These are phyloP conservation scores for Chitala chitala DNA, from an alignment of 2,113 vertebrate genomes.

Conservation along the genomic window DNA sequence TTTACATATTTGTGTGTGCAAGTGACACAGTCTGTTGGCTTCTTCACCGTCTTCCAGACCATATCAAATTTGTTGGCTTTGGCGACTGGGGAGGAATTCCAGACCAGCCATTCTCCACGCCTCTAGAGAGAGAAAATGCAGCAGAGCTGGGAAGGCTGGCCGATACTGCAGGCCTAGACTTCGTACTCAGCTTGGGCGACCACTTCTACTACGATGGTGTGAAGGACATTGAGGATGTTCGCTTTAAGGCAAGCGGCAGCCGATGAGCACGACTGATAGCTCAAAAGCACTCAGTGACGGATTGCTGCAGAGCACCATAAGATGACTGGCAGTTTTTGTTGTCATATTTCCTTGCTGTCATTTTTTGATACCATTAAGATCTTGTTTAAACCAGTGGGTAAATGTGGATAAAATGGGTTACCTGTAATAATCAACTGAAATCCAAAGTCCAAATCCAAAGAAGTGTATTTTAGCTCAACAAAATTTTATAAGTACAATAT, in stretches of 20 bases:
- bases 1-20: too few species aligned
- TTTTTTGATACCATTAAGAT: neutral
- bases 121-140: constrained; percentile 45
- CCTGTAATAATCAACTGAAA: neutral
- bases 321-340: too few species aligned
- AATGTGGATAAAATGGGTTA: neutral
- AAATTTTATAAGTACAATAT: neutral
- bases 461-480: constrained; percentile 2
- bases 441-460: too few species aligned
- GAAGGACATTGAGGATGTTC: constrained; percentile 46
- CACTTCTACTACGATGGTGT: constrained; percentile 58
- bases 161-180: constrained; percentile 43
- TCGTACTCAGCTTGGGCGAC: constrained; percentile 59
- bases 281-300: too few species aligned
- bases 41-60: constrained; percentile 31
- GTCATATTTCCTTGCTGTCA: neutral
- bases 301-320: too few species aligned
- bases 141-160: constrained; percentile 40
- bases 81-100: constrained; percentile 60
- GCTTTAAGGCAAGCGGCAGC: constrained; percentile 51
- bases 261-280: too few species aligned
- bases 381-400: neutral
- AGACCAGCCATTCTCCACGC: constrained; percentile 44
- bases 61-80: constrained; percentile 48
- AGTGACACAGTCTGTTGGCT: too few species aligned